A percentile compares a stretch with the other conserved stretches of the same genome.
Conservation (phyloP, 2,113 vertebrate genomes). For the Grammomys surdaster region DNA sequence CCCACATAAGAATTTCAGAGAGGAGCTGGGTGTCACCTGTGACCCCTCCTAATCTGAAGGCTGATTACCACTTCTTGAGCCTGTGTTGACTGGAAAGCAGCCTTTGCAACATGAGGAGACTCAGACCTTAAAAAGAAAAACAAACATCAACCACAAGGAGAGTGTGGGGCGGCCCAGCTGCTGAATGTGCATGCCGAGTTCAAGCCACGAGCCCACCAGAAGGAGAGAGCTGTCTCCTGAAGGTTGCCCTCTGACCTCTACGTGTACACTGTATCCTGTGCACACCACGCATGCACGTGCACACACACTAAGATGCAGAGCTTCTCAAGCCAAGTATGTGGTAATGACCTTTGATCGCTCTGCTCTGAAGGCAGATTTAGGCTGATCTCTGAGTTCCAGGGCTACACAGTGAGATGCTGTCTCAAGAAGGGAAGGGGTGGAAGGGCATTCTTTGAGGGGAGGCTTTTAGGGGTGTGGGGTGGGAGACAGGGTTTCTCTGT, state of each 20-base stretch:
- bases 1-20: neutral
- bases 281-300: neutral
- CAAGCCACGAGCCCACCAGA: neutral
- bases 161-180: no score
- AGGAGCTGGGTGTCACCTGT: neutral
- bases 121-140: neutral
- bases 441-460: neutral
- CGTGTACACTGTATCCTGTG: neutral
- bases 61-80: no score
- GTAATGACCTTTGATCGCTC: neutral
- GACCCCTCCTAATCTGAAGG: neutral
- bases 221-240: neutral
- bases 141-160: no score
- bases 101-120: neutral
- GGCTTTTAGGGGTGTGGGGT: no score
- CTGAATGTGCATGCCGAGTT: neutral
- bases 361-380: neutral
- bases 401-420: neutral
- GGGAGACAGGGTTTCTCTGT: neutral
- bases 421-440: neutral
- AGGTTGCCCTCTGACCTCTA: neutral
- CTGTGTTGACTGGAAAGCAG: neutral
- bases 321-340: neutral
- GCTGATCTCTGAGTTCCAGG: neutral
- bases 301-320: neutral